Evolutionary conservation across 2,113 vertebrate species (phyloP), one percentile per base, ranked within the genome.

Genomic region (Stercorarius parasiticus): DNA sequence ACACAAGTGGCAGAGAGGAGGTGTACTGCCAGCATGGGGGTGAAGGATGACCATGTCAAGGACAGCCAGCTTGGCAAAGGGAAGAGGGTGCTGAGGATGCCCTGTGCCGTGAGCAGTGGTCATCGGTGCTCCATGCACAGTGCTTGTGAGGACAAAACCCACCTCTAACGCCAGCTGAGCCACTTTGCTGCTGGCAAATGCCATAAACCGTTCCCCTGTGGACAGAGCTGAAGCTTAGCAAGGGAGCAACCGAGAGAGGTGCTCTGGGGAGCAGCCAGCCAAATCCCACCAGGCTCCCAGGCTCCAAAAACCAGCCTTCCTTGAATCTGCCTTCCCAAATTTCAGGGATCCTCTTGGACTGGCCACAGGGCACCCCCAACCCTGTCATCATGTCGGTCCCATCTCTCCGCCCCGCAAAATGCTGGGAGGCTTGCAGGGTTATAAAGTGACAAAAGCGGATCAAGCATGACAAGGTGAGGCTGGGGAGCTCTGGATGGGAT

Each of bases 71-170:
- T 20, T 3, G 2, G 32, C 1, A 1, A 82, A 71, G 80, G 49
- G 30, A 38, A 32, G 30, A 62, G 29, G 17, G 16, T 87, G n/a
- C 34, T 0, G 2, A 79, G 64, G 56, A 86, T 25, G 6, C 15
- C 15, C 36, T 9, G 13, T 42, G 38, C 19, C 11, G 3, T 20
- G 16, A 82, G 42, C 0, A 0, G 64, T 25, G 27, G 40, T 32
- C 45, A 32, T 27, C 56, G 69, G 38, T 43, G 61, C 22, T 67
- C 36, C 10, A 3, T 3, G 42, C 25, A 64, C 34, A n/a, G 55
- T 25, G 25, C 55, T 29, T 55, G 30, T 0, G 4, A 58, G 36
- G 45, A 55, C 19, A 76, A 81, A 70, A 32, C 13, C 18, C 49
- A 67, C 3, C 36, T 10, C 12, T 29, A 70, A 43, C 49, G 58